Evolutionary conservation across 2,797 vertebrate genomes (phyloP).

Genomic region (Characodon lateralis): DNA sequence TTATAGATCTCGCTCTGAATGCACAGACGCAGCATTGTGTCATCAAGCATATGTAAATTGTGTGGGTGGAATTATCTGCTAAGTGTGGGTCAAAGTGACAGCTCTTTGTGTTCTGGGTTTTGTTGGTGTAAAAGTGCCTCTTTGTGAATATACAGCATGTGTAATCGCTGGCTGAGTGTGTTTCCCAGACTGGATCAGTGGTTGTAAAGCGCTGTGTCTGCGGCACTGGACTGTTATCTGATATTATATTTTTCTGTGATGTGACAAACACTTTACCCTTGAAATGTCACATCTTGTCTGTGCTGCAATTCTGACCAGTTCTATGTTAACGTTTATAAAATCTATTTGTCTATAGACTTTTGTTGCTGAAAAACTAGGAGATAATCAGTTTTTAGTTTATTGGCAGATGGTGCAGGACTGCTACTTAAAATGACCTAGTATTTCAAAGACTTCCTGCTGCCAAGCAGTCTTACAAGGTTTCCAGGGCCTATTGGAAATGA

Average conservation of each 20-base stretch:
- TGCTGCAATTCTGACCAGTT: slow-evolving; percentile 12
- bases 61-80: slow-evolving; percentile 59
- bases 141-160: slow-evolving; percentile 26
- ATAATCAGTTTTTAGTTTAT: too few relatives aligned
- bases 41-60: slow-evolving; percentile 27
- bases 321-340: not conserved
- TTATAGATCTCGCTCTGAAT: slow-evolving; percentile 34
- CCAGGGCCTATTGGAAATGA: too few relatives aligned
- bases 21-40: slow-evolving; percentile 28
- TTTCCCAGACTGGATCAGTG: slow-evolving; percentile 42
- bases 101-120: slow-evolving; percentile 46
- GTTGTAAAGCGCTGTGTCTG: slow-evolving; percentile 36
- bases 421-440: too few relatives aligned
- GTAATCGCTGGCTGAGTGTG: slow-evolving; percentile 31
- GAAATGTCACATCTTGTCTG: not conserved
- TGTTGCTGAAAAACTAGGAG: too few relatives aligned
- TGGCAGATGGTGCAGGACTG: too few relatives aligned
- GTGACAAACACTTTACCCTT: not conserved
- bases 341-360: too few relatives aligned
- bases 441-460: too few relatives aligned
- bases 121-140: slow-evolving; percentile 46
- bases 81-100: slow-evolving; percentile 51
- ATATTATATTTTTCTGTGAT: slow-evolving; percentile 12
- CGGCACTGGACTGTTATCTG: slow-evolving; percentile 30
- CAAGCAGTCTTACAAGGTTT: too few relatives aligned